Conservation (phyloP, 2,888 invertebrate species). For the Cacoxenus indagator region DNA sequence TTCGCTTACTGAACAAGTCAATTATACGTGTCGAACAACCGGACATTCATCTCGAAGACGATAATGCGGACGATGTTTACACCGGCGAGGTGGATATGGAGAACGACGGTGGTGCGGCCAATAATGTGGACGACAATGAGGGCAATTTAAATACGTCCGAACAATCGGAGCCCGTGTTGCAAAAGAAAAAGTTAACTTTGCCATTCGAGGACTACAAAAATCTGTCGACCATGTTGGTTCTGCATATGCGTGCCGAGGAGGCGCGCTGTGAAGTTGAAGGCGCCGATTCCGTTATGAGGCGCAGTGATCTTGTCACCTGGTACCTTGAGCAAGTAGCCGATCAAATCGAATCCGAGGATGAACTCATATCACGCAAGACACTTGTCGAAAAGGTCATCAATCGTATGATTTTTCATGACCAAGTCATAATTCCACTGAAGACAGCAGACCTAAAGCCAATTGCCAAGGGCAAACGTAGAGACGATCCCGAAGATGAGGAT, state of each 20-base stretch:
- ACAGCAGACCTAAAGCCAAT: conserved; percentile 59
- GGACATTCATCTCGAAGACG: conserved; percentile 93
- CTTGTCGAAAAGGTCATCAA: conserved; percentile 95
- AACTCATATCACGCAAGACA: conserved; percentile 87
- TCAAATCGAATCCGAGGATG: conserved; percentile 92
- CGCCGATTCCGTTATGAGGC: conserved; percentile 77
- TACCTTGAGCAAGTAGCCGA: conserved; percentile 90
- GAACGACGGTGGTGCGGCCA: conserved; percentile 50
- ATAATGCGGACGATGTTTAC: conserved; percentile 72
- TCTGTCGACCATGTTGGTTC: conserved; percentile 90
- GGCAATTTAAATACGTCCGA: not conserved
- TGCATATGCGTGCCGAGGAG: conserved; percentile 91
- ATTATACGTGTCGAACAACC: conserved; percentile 98
- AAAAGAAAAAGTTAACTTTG: conserved; percentile 83
- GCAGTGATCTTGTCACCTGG: conserved; percentile 92
- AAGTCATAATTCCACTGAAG: conserved; percentile 69
- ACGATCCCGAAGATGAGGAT: conserved; percentile 62
- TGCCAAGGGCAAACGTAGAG: conserved; percentile 33
- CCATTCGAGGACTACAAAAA: conserved; percentile 95
- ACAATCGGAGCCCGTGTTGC: too few species aligned
- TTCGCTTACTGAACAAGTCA: conserved; percentile 91
- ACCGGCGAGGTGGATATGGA: conserved; percentile 75
- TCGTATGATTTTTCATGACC: conserved; percentile 83
- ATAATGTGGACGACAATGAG: conserved; percentile 32
- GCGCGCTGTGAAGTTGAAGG: conserved; percentile 77